Evolutionary conservation across 64 coral and sea anemone species (phyloP).

Genomic region (Dendronephthya gigantea): DNA sequence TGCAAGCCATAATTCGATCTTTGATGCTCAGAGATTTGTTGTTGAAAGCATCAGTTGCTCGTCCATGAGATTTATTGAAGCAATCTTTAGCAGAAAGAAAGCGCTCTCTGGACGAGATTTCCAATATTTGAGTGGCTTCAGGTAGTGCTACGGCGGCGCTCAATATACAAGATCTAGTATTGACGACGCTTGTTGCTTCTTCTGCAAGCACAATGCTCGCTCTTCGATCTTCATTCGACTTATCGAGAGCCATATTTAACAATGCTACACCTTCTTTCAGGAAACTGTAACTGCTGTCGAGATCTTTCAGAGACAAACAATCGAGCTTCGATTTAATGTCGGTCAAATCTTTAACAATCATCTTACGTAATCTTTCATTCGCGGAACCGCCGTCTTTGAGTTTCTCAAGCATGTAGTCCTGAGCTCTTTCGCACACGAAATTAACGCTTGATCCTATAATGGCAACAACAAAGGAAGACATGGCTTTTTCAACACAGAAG

Average conservation of each 20-base stretch:
- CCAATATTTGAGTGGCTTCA: background rate
- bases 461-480: no score
- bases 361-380: background rate
- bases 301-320: background rate
- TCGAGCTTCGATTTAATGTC: background rate
- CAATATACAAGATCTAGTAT: background rate
- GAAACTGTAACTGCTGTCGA: background rate
- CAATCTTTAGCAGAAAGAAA: background rate
- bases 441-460: no score
- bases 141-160: background rate
- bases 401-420: background rate
- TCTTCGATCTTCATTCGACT: background rate
- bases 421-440: no score
- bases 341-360: background rate
- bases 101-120: background rate
- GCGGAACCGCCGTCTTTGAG: background rate
- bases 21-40: background rate
- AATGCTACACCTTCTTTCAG: background rate
- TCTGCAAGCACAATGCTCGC: background rate
- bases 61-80: background rate
- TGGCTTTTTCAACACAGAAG: no score
- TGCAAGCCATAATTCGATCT: conserved; percentile 2
- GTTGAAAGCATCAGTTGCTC: background rate
- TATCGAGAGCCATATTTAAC: background rate
- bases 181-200: background rate